Percentiles rank a stretch among this genome's conserved stretches.
Conservation (phyloP, 2,888 invertebrate genomes). For the Crepidodera aurea region DNA sequence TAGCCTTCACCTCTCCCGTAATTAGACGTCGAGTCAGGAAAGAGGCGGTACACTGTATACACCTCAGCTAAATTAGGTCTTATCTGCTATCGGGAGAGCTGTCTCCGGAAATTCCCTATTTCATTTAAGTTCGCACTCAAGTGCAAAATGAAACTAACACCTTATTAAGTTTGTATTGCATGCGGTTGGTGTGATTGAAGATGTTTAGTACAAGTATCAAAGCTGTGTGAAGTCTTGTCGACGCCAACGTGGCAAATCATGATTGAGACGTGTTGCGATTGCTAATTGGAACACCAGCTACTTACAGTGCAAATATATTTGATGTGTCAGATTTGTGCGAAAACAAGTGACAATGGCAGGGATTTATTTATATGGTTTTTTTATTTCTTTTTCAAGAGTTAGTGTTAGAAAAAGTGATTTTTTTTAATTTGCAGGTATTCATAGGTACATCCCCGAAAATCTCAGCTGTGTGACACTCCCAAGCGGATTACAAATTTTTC, state of each 20-base stretch:
- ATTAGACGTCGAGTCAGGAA: constrained; percentile 18
- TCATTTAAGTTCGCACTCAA: constrained; percentile 16
- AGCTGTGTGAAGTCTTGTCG: constrained; percentile 4
- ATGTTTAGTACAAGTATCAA: constrained; percentile 7
- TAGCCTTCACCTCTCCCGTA: constrained; percentile 10
- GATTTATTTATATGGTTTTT: not conserved
- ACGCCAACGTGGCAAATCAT: not conserved
- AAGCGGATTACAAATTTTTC: too few species aligned
- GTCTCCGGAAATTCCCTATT: constrained; percentile 2
- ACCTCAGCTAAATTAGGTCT: constrained; percentile 12
- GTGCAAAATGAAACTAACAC: constrained; percentile 19
- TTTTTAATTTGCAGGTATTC: too few species aligned
- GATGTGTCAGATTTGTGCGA: too few species aligned
- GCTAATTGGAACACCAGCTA: not conserved
- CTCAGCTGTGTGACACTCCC: too few species aligned
- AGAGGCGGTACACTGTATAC: not conserved
- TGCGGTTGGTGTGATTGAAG: constrained; percentile 15
- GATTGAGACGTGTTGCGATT: constrained; percentile 4
- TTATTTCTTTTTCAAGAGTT: not conserved
- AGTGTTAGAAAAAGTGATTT: too few species aligned
- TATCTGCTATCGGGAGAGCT: constrained; percentile 5
- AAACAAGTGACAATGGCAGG: not conserved
- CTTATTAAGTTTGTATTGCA: constrained; percentile 14
- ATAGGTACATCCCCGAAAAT: too few species aligned
- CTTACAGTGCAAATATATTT: not conserved